Base-by-base conservation (phyloP, 2,797 vertebrate genomes). In the Phoxinus dragarum region DNA sequence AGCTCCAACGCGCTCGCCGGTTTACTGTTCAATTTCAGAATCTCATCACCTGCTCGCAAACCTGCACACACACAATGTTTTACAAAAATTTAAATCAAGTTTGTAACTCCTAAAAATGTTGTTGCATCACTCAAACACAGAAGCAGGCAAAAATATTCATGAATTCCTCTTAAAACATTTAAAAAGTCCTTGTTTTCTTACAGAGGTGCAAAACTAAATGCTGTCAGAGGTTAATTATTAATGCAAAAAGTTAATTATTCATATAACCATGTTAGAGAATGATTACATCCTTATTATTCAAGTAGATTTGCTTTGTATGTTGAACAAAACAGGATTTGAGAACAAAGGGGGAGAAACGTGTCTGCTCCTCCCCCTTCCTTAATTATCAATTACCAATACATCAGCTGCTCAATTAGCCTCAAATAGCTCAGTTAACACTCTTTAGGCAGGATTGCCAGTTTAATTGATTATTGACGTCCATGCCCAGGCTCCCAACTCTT, bases 41-140 rank as follows among this genome's bases (percentile, higher is more conserved):
- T 95, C 92, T 99, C 97, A 64, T 98, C 98, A 0, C 96, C 97
- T 0, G 92, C 94, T 92, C 94, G 96, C 89, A 99, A 90, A 86
- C 98, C 98, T 99, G 91, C n/a, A 82, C 42, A 79, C 72, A 77
- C 61, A 85, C 36, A 52, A 61, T 2, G 36, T 36, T n/a, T 34
- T 31, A 71, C 49, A 61, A 19, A 59, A n/a, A n/a, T 64, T 40
- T 1, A 16, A 19, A 80, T 34, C 52, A 16, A 34, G 6, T 71
- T 59, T n/a, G 36, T 17, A 61, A 77, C 12, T 6, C 73, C 12
- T 64, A 17, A 52, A 80, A n/a, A 23, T 9, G 12, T 52, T 44
- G 44, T 31, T 23, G n/a, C 59, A 27, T 73, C 61, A 67, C 61
- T 68, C 36, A 69, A 75, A 76, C 61, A 47, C 2, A 75, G 19